Evolutionary conservation across 2,113 vertebrate species (phyloP).

Genomic region (Cryptomyrus ogoouensis): DNA sequence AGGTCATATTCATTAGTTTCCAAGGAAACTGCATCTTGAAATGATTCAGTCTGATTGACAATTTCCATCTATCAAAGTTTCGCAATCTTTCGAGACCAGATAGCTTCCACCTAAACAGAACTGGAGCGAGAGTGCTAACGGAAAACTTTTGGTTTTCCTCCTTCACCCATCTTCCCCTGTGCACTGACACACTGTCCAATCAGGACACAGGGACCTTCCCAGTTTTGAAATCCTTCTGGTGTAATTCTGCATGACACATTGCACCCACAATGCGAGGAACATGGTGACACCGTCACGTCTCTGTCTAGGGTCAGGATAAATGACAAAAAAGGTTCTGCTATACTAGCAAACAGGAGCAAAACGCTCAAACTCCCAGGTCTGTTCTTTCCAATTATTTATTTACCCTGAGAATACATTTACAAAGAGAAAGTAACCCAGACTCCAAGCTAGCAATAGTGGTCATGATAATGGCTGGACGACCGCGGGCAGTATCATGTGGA

Average conservation of each 20-base stretch:
- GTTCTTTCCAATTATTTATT: background rate
- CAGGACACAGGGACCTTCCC: background rate
- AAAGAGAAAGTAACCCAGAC: background rate
- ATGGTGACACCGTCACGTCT: background rate
- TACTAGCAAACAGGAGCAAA: background rate
- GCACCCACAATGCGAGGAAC: background rate
- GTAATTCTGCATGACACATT: background rate
- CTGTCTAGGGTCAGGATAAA: too few species aligned
- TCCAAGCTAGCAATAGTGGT: background rate
- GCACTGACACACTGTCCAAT: background rate
- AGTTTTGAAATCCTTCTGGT: background rate
- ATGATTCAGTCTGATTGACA: background rate
- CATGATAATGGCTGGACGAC: background rate
- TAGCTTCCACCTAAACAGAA: background rate
- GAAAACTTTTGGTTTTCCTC: background rate
- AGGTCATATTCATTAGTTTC: background rate
- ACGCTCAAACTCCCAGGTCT: background rate
- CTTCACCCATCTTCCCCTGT: background rate
- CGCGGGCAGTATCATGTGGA: background rate
- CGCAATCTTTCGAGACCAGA: background rate
- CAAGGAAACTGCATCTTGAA: background rate
- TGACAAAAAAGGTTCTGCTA: too few species aligned
- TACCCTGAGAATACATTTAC: background rate
- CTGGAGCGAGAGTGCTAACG: background rate
- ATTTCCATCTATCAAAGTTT: background rate